Evolutionary conservation across 2,888 invertebrate genomes (phyloP).

Genomic region (Rutpela maculata): DNA sequence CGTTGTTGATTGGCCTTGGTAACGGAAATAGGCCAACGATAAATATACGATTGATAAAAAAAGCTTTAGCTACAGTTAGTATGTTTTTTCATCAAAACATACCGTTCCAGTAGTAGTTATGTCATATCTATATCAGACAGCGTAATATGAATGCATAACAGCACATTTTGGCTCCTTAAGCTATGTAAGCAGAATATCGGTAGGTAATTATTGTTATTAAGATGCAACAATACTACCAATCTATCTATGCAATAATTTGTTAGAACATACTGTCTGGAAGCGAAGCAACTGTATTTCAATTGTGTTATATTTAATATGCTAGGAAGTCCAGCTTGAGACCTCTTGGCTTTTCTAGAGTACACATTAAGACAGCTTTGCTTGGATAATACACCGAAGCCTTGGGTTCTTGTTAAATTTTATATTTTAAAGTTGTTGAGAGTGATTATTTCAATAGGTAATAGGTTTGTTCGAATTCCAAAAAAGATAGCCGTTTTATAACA

Average conservation of each 20-base stretch:
- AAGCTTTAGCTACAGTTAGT: not conserved
- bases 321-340: not conserved
- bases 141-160: not conserved
- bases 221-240: too few species aligned
- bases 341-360: conserved; percentile 1
- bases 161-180: conserved; percentile 1
- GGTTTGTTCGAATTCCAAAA: too few species aligned
- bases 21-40: not conserved
- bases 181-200: conserved; percentile 4
- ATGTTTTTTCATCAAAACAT: conserved; percentile 9
- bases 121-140: not conserved
- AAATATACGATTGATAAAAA: not conserved
- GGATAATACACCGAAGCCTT: not conserved
- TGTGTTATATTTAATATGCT: not conserved
- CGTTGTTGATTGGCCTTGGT: not conserved
- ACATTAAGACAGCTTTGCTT: not conserved
- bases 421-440: not conserved
- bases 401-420: not conserved
- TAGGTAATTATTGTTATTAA: conserved; percentile 14
- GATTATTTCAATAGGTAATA: not conserved
- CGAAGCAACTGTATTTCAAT: conserved; percentile 24
- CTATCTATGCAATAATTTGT: not conserved
- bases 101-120: conserved; percentile 8
- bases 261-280: conserved; percentile 8
- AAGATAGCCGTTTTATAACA: too few species aligned